These are phyloP conservation scores for Aplodontia rufa DNA, from an alignment of 2,113 vertebrate genomes.

Conservation along the genomic window DNA sequence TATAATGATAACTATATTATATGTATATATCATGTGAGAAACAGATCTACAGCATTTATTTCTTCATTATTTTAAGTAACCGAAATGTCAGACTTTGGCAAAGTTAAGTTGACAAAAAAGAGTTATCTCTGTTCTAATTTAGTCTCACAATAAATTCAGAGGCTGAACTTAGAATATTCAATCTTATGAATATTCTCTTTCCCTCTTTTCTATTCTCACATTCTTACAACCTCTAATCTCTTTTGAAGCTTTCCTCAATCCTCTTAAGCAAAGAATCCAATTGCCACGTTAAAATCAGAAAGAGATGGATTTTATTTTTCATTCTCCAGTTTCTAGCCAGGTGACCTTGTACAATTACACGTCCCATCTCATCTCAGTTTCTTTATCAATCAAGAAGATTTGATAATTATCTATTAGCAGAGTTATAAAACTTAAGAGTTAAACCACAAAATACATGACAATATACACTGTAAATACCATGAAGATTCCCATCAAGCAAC, in stretches of 20 bases:
- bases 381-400: neutral
- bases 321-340: neutral
- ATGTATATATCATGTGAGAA: neutral
- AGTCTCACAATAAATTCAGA: neutral
- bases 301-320: neutral
- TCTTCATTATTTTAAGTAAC: slow-evolving; percentile 15
- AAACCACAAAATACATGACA: neutral
- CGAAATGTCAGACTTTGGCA: neutral
- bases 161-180: neutral
- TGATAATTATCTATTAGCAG: neutral
- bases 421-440: neutral
- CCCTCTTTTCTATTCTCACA: neutral
- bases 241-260: neutral
- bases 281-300: neutral
- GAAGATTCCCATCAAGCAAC: neutral
- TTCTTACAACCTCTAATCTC: neutral
- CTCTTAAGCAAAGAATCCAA: neutral
- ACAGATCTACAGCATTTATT: neutral
- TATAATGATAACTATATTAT: neutral
- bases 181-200: neutral
- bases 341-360: neutral
- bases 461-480: neutral
- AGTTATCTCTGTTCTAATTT: neutral
- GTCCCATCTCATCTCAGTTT: neutral
- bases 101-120: neutral